Conservation (phyloP, 2,113 vertebrate genomes). For the Cyanistes caeruleus region DNA sequence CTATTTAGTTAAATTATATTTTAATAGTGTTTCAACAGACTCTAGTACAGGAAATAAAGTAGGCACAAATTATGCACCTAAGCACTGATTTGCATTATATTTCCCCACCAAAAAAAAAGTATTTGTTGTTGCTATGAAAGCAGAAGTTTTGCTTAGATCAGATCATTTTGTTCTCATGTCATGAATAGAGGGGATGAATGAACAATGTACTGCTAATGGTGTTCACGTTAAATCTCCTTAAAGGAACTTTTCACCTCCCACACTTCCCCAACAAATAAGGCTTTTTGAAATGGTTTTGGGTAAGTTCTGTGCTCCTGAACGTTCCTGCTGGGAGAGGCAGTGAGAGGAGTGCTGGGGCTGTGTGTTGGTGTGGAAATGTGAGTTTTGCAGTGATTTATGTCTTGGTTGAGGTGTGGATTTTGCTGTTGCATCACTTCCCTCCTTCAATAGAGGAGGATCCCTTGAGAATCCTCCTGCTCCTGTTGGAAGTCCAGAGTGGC, state of each 20-base stretch:
- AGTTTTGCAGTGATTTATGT: background rate
- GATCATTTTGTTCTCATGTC: constrained; percentile 44
- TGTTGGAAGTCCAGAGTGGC: rapidly evolving
- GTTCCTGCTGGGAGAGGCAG: background rate
- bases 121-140: constrained; percentile 35
- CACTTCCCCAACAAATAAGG: background rate
- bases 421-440: background rate
- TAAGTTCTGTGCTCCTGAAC: background rate
- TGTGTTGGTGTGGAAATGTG: background rate
- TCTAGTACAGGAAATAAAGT: constrained; percentile 7
- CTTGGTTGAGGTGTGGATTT: background rate
- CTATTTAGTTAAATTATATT: constrained; percentile 17
- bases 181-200: constrained; percentile 15
- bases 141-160: constrained; percentile 54
- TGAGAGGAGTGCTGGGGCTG: background rate
- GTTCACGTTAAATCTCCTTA: background rate
- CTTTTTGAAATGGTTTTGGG: background rate
- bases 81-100: constrained; percentile 5
- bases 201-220: background rate
- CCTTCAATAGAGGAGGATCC: rapidly evolving
- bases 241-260: constrained; percentile 26
- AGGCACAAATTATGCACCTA: constrained; percentile 5
- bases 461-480: background rate
- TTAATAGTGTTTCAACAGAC: constrained; percentile 8
- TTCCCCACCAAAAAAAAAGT: background rate